Conservation (phyloP, 2,888 invertebrate genomes). For the Sipha maydis region DNA sequence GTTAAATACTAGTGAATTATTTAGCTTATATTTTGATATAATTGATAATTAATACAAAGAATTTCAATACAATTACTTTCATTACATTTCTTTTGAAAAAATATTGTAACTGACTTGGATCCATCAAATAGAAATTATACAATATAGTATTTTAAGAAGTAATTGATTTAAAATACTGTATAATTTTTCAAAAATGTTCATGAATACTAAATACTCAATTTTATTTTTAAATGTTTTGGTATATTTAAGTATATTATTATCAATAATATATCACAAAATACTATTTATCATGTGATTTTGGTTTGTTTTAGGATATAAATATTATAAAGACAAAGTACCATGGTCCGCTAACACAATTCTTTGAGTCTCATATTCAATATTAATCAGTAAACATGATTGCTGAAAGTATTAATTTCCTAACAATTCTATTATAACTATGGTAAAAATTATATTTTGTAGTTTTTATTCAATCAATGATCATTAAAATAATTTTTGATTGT, state of each 20-base stretch:
- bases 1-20: too few relatives aligned
- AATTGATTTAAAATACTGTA: neutral
- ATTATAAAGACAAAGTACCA: neutral
- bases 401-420: slow-evolving; percentile 23
- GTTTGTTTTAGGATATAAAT: slow-evolving; percentile 32
- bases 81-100: too few relatives aligned
- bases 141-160: too few relatives aligned
- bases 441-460: slow-evolving; percentile 11
- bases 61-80: too few relatives aligned
- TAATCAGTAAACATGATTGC: slow-evolving; percentile 24
- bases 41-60: too few relatives aligned
- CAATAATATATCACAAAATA: neutral
- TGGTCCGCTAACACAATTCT: neutral
- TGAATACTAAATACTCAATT: neutral
- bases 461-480: neutral
- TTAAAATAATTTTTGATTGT: slow-evolving; percentile 3
- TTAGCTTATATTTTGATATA: too few relatives aligned
- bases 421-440: slow-evolving; percentile 43
- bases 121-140: too few relatives aligned
- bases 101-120: too few relatives aligned
- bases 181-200: neutral
- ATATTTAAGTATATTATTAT: neutral
- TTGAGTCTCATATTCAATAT: neutral
- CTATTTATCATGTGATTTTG: neutral
- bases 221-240: neutral